These are phyloP conservation scores for Actenoides hombroni DNA, from an alignment of 2,113 vertebrate genomes.

Conservation along the genomic window DNA sequence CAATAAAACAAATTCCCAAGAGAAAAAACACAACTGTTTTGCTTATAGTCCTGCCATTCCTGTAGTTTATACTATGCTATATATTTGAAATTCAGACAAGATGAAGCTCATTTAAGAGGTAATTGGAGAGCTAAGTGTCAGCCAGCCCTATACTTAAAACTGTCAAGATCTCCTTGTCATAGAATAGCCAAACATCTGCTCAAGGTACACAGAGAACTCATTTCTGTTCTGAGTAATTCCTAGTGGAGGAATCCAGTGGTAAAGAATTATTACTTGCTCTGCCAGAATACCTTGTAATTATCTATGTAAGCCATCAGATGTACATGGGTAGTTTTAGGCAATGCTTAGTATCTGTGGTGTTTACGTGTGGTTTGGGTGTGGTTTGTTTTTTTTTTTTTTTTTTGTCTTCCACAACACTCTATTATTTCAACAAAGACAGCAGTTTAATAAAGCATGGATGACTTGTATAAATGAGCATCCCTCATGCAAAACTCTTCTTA, in stretches of 20 bases:
- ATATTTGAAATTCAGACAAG: background rate
- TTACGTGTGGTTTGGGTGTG: background rate
- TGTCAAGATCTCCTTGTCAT: background rate
- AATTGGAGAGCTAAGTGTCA: background rate
- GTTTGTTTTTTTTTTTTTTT: background rate
- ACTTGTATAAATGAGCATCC: background rate
- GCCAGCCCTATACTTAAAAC: background rate
- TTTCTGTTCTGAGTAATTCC: background rate
- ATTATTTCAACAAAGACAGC: conserved; percentile 20
- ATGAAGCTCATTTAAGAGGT: background rate
- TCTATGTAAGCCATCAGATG: background rate
- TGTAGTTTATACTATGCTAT: background rate
- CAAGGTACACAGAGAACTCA: background rate
- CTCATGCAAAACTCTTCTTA: background rate
- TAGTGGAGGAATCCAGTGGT: background rate
- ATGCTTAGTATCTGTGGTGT: background rate
- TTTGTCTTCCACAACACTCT: background rate
- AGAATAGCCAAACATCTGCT: conserved; percentile 2
- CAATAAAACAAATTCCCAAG: background rate
- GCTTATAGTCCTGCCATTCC: background rate
- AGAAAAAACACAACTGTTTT: background rate
- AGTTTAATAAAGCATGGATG: background rate
- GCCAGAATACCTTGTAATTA: conserved; percentile 34
- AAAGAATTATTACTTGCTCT: background rate
- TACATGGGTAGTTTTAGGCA: conserved; percentile 33